phyloP scores from a whole-genome alignment of 2,797 vertebrate species.

The Chrosomus eos region DNA sequence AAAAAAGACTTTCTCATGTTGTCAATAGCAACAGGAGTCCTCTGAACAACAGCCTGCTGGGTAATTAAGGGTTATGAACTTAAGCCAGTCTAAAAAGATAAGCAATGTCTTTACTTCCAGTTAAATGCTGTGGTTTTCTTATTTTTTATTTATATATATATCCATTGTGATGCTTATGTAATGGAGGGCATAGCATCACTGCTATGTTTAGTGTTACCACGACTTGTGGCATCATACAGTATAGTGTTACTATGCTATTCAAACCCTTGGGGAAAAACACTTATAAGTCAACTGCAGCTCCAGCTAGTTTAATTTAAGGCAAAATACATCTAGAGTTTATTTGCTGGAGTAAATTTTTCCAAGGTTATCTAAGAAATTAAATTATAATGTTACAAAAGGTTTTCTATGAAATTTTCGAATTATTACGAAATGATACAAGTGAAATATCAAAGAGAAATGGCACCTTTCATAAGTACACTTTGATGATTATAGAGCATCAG shows the following conservation, averaged over 20 bases:
- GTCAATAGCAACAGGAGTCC: conserved; percentile 15
- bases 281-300: neutral
- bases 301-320: neutral
- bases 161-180: neutral
- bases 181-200: neutral
- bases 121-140: neutral
- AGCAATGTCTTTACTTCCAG: neutral
- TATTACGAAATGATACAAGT: neutral
- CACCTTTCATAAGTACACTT: neutral
- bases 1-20: conserved; percentile 5
- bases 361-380: neutral
- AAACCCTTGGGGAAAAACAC: neutral
- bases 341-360: neutral
- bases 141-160: neutral
- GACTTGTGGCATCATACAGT: neutral
- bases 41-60: neutral
- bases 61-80: conserved; percentile 28
- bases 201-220: neutral
- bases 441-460: neutral
- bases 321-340: neutral
- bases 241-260: neutral
- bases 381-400: conserved; percentile 8
- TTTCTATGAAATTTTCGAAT: neutral
- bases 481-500: neutral
- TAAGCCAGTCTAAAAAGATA: conserved; percentile 12